Base-by-base conservation (phyloP, 2,797 vertebrate genomes). In the Eurystomus glaucurus region DNA sequence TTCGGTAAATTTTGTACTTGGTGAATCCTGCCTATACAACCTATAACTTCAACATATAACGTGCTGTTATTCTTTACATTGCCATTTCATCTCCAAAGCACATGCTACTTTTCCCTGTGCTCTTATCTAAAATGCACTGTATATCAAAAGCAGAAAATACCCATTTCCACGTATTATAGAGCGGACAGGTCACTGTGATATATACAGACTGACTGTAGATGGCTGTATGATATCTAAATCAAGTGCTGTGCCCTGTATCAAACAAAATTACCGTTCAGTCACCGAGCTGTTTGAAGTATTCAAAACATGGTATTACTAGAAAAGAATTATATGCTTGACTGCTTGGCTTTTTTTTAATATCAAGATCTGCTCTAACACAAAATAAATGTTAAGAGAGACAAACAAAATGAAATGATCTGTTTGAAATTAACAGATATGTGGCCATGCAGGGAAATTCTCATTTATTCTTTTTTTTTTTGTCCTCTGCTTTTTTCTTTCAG, bases 141-240 rank as follows among this genome's bases (percentile, higher is more conserved):
- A 77, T 25, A 60, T 21, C 39, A 77, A 74, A 91, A 51, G 22
- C 48, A 89, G 60, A 80, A 92, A 77, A 69, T 5, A 75, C 0
- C 0, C 3, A 31, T 28, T 94, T 78, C 55, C 16, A 54, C 12
- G 7, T 48, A 70, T 31, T 91, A 35, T 72, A 22, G 3, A 85
- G 70, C 64, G 85, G 89, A 91, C 68, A 68, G 94, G 94, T 89
- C 89, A 95, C 80, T 90, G 87, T 85, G 93, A 87, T 90, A 88
- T 84, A 54, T 0, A 1, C 58, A 86, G 54, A 37, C 61, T 50
- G 51, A 95, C 87, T 94, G 91, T 61, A 94, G 95, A 97, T 78
- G 87, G 89, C 91, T 94, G 76, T 91, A 83, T 65, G 85, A 91
- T 88, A 95, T 95, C 87, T 90, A 76, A 84, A 91, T 57, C 61